Base-by-base conservation (phyloP, 2,888 invertebrate genomes). In the Gari tellinella region DNA sequence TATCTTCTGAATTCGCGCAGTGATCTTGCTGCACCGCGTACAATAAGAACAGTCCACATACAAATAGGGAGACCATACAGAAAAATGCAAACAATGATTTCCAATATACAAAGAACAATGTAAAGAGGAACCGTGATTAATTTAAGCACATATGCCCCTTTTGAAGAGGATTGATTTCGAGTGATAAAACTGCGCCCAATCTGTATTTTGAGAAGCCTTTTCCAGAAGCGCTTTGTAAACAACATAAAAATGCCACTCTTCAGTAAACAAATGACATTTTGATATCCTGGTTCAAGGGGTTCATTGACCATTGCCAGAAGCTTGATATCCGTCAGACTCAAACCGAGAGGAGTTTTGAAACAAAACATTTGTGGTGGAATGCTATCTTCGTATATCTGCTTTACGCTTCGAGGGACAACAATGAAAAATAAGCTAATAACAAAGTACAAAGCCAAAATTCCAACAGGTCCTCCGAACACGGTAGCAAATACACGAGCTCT, bases 161-260 rank as follows among this genome's bases (percentile, higher is more conserved):
- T 31, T 10, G 31, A 10, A 7, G 31, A 7, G 5, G 10, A 7
- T 31, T 31, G 31, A 7, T 31, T 4, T 7, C 31, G 5, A 31
- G 31, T 31, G 4, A 31, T 10, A 10, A 4, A 31, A 7, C 4
- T 17, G 15, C 62, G 52, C 17, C 46, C 45, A n/a, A 21, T 41
- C 21, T 74, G 74, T 21, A 69, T 68, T 25, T 40, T 14, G 31
- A 57, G 19, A 37, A 58, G 48, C n/a, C 55, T 37, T n/a, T 37
- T 25, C 74, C 74, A 74, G 46, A 69, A 74, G 4, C 5, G 19
- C 19, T 26, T 48, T 19, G 31, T 74, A 25, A 74, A 74, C 1
- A 74, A 10, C 58, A 69, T 61, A 31, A 61, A 69, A 8, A 74
- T 61, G n/a, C 69, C 23, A n/a, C 74, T 37, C 31, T 46, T 60